A percentile compares a stretch with the other conserved stretches of the same genome.
phyloP scores from a whole-genome alignment of 2,113 vertebrate genomes.

The Peromyscus maniculatus region DNA sequence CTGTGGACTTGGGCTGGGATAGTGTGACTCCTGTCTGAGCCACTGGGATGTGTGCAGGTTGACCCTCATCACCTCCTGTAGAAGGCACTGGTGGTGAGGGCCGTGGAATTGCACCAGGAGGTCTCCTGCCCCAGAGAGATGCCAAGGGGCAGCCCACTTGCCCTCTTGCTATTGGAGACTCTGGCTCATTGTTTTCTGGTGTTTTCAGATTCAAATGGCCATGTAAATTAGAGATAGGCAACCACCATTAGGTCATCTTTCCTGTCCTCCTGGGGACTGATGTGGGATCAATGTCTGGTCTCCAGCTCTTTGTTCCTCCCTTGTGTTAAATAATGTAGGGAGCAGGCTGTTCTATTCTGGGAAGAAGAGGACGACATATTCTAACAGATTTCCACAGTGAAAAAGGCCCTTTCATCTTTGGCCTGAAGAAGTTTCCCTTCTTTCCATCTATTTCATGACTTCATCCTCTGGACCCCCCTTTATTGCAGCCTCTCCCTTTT shows the following conservation, averaged over 20 bases:
- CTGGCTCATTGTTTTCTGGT: conserved; percentile 42
- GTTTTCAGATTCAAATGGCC: conserved; percentile 72
- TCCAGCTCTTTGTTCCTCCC: conserved; percentile 63
- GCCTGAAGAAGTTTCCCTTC: conserved; percentile 70
- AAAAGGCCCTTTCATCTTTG: conserved; percentile 72
- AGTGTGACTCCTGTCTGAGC: not conserved
- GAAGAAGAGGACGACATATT: conserved; percentile 65
- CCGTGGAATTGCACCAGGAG: too few relatives aligned
- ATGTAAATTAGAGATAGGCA: conserved; percentile 67
- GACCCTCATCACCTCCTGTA: not conserved
- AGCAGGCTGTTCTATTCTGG: conserved; percentile 63
- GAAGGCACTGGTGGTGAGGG: not conserved
- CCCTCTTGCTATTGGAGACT: not conserved
- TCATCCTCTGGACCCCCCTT: conserved; percentile 63
- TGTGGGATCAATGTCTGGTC: conserved; percentile 54
- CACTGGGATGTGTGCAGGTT: not conserved
- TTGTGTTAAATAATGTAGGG: conserved; percentile 72
- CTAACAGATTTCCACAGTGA: conserved; percentile 73
- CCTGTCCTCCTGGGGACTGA: conserved; percentile 46
- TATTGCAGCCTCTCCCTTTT: conserved; percentile 20
- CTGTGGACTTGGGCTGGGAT: not conserved
- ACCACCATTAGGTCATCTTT: conserved; percentile 72
- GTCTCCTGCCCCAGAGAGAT: not conserved
- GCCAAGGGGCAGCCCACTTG: not conserved
- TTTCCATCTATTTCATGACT: conserved; percentile 71